Evolutionary conservation across 2,113 vertebrate species (phyloP).

Genomic region (mouse (Mus musculus)): DNA sequence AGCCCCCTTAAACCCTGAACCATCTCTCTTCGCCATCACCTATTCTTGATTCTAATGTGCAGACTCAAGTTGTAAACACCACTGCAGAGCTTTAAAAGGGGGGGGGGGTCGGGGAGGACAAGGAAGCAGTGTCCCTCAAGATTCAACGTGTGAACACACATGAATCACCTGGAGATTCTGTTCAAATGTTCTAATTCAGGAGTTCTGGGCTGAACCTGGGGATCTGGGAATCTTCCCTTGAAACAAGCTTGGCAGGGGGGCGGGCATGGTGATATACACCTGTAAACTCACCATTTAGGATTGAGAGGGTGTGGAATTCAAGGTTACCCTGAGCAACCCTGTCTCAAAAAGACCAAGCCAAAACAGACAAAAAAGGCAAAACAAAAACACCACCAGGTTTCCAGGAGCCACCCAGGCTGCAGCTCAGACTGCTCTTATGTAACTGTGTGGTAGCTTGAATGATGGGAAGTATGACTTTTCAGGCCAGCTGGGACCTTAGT

Average conservation of each 20-base stretch:
- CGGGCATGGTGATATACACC: neutral
- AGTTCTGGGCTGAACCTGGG: neutral
- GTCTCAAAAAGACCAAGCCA: neutral
- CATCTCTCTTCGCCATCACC: neutral
- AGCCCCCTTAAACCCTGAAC: neutral
- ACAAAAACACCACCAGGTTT: neutral
- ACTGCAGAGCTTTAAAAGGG: neutral
- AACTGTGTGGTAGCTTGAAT: neutral
- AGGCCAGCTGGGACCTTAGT: neutral
- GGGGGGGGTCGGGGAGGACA: neutral
- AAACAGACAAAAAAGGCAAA: neutral
- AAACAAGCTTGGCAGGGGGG: neutral
- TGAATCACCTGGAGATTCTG: neutral
- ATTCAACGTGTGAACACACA: neutral
- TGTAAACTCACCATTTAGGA: neutral
- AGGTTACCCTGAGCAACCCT: neutral
- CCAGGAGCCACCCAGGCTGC: neutral
- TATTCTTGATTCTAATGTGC: neutral
- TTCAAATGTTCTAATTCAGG: constrained; percentile 3
- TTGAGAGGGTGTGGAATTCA: neutral
- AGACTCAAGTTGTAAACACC: neutral
- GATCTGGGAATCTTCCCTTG: neutral
- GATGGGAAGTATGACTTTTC: neutral
- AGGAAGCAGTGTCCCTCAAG: neutral
- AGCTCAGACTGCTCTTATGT: neutral